A percentile compares a stretch with the other conserved stretches of the same genome.
These are phyloP conservation scores for Nibea coibor DNA, from an alignment of 2,113 vertebrate genomes.

Conservation along the genomic window DNA sequence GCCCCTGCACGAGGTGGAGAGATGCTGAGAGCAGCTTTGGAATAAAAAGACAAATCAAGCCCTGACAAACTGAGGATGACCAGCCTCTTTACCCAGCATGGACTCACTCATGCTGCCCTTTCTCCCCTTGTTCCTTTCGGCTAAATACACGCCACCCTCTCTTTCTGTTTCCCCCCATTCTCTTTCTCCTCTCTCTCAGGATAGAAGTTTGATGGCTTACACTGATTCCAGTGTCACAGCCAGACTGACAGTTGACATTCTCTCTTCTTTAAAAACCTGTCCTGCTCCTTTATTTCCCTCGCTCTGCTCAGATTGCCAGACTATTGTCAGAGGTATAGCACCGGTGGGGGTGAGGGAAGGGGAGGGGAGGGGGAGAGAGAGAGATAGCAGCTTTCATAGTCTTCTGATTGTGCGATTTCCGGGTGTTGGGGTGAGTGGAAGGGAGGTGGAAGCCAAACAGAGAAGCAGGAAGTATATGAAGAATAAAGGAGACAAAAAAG, in stretches of 20 bases:
- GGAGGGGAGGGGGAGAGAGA: constrained; percentile 11
- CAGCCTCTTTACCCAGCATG: constrained; percentile 40
- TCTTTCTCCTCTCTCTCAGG: constrained; percentile 64
- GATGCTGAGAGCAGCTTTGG: constrained; percentile 56
- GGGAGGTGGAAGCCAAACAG: constrained; percentile 37
- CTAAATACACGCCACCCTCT: constrained; percentile 42
- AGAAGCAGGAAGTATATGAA: background rate
- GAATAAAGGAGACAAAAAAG: constrained; percentile 39
- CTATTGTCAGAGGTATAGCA: constrained; percentile 79
- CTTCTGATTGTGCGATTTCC: constrained; percentile 67
- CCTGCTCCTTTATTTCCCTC: constrained; percentile 76
- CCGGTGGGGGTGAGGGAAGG: background rate
- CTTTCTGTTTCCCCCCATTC: constrained; percentile 22
- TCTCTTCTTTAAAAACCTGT: constrained; percentile 81
- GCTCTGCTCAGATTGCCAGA: constrained; percentile 72
- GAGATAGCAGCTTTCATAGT: constrained; percentile 71
- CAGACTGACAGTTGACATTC: constrained; percentile 88
- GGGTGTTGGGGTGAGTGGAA: constrained; percentile 45
- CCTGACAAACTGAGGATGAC: constrained; percentile 53
- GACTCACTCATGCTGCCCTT: constrained; percentile 47
- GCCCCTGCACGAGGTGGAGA: constrained; percentile 46
- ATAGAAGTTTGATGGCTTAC: constrained; percentile 76
- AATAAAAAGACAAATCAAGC: constrained; percentile 57
- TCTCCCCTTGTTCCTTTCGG: constrained; percentile 25
- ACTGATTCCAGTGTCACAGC: constrained; percentile 77